phyloP scores from a whole-genome alignment of 2,797 vertebrate species.

The Pantherophis alleghaniensis region DNA sequence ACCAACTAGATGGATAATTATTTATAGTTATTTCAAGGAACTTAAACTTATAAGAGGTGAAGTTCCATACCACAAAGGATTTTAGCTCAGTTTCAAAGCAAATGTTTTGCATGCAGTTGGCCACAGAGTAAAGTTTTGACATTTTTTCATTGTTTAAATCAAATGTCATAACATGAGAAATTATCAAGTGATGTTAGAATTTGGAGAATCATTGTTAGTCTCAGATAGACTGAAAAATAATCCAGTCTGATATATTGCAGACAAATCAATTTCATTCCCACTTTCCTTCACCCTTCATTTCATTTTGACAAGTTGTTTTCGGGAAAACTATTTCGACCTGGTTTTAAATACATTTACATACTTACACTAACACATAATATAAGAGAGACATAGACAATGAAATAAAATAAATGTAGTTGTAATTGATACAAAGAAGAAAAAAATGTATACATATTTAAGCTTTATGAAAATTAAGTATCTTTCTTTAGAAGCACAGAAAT shows the following conservation, averaged over 20 bases:
- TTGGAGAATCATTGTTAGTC: background rate
- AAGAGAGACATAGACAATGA: background rate
- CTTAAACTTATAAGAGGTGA: background rate
- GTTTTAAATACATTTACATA: background rate
- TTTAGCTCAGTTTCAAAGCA: background rate
- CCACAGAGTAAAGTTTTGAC: too few species aligned
- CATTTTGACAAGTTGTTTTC: background rate
- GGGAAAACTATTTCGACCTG: background rate
- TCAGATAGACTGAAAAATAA: background rate
- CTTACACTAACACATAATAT: background rate
- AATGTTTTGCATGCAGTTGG: background rate
- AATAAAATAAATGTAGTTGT: background rate
- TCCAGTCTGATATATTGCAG: too few species aligned
- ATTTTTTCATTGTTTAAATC: background rate
- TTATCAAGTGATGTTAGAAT: background rate
- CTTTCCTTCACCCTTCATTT: background rate
- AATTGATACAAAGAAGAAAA: background rate
- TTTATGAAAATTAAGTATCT: background rate
- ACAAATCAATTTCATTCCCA: background rate
- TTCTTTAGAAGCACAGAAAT: constrained; percentile 12
- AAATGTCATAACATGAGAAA: background rate
- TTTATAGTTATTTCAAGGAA: constrained; percentile 40
- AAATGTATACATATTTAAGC: background rate
- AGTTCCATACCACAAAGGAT: background rate
- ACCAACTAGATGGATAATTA: constrained; percentile 12